These are phyloP conservation scores for Drosophila repleta DNA, from an alignment of 1,140 invertebrate genomes.

Conservation along the genomic window DNA sequence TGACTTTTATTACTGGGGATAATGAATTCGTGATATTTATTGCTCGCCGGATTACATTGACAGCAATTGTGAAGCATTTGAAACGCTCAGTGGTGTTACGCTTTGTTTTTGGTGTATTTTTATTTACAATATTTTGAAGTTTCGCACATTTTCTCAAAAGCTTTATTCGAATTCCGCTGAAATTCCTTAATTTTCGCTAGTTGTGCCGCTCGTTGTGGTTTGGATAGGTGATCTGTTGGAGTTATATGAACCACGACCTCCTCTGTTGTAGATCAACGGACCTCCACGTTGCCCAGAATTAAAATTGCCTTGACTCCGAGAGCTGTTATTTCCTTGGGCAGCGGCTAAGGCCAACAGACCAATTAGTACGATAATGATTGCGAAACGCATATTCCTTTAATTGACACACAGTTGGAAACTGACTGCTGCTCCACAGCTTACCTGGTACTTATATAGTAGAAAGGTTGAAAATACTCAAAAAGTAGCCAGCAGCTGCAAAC, in stretches of 20 bases:
- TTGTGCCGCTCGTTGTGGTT: neutral
- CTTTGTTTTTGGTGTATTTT: neutral
- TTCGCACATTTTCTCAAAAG: neutral
- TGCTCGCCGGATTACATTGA: slow-evolving; percentile 36
- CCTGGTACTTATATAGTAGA: slow-evolving; percentile 7
- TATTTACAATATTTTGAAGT: neutral
- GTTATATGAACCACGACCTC: neutral
- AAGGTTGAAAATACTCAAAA: neutral
- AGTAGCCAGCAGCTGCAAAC: slow-evolving; percentile 13
- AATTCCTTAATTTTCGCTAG: neutral
- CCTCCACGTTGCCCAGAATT: neutral
- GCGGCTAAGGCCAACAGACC: slow-evolving; percentile 14
- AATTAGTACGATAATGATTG: slow-evolving; percentile 15
- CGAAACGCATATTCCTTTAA: slow-evolving; percentile 12
- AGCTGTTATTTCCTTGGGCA: neutral
- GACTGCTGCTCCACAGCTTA: neutral
- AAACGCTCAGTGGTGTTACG: too few relatives aligned
- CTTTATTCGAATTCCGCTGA: neutral
- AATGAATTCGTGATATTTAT: slow-evolving; percentile 52
- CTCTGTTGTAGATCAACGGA: neutral
- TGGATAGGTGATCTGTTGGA: neutral
- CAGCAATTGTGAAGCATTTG: slow-evolving; percentile 3
- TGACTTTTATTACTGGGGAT: slow-evolving; percentile 8
- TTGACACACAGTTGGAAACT: neutral
- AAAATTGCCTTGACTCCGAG: neutral